Evolutionary conservation across 1,140 invertebrate genomes (phyloP).

Genomic region (Cecropterus lyciades): DNA sequence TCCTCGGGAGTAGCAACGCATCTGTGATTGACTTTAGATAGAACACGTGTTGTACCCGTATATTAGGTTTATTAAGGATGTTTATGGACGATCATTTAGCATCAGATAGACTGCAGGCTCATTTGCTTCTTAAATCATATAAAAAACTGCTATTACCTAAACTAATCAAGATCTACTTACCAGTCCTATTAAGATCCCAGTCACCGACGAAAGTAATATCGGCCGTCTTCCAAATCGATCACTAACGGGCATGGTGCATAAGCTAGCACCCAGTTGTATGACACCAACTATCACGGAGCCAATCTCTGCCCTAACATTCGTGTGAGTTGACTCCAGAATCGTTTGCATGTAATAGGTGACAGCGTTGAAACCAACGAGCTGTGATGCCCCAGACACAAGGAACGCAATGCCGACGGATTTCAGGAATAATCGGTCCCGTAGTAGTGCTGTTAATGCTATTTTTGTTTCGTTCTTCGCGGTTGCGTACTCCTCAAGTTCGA

Average conservation of each 20-base stretch:
- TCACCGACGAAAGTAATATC: conserved; percentile 84
- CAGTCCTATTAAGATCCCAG: conserved; percentile 83
- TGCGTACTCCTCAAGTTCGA: conserved; percentile 45
- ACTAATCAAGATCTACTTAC: conserved; percentile 47
- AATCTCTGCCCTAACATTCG: conserved; percentile 85
- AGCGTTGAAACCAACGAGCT: conserved; percentile 84
- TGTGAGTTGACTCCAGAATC: conserved; percentile 86
- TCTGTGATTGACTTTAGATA: too few species aligned
- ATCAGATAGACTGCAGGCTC: too few species aligned
- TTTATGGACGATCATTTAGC: too few species aligned
- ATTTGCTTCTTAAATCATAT: too few species aligned
- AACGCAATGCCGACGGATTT: conserved; percentile 82
- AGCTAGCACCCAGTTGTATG: conserved; percentile 84
- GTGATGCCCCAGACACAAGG: conserved; percentile 86
- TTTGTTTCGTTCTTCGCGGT: conserved; percentile 21
- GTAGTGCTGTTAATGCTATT: conserved; percentile 43
- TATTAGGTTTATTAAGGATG: too few species aligned
- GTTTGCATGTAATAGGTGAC: conserved; percentile 77
- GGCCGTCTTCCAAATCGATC: conserved; percentile 87
- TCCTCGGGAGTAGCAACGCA: too few species aligned
- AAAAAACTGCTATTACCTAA: too few species aligned
- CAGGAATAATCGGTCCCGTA: conserved; percentile 66
- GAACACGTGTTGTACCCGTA: too few species aligned
- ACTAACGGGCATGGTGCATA: conserved; percentile 83
- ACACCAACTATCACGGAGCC: conserved; percentile 88